These are phyloP conservation scores for Sanderia malayensis DNA, from an alignment of 30 jellyfish, hydroid and myxozoan species.

Conservation along the genomic window DNA sequence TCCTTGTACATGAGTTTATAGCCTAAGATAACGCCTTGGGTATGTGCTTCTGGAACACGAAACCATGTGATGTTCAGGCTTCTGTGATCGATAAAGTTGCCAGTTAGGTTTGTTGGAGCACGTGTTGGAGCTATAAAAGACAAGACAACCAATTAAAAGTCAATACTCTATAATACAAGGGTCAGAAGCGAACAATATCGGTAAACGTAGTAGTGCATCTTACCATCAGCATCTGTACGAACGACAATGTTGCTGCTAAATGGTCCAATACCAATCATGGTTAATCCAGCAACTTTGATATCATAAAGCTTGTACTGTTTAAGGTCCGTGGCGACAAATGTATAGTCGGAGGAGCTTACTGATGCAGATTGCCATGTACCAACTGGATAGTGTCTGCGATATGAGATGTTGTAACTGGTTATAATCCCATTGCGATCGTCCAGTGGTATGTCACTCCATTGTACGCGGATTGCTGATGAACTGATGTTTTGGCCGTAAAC, in stretches of 20 bases:
- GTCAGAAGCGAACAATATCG: neutral
- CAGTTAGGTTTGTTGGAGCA: slow-evolving; percentile 47
- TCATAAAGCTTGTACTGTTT: slow-evolving; percentile 29
- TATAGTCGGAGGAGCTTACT: neutral
- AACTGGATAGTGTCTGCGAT: neutral
- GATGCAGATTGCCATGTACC: slow-evolving; percentile 17
- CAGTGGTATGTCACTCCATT: slow-evolving; percentile 38
- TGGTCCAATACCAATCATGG: slow-evolving; percentile 42
- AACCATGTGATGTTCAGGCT: slow-evolving; percentile 27
- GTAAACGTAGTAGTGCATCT: neutral
- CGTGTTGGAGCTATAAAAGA: slow-evolving; percentile 35
- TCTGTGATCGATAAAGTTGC: slow-evolving; percentile 35
- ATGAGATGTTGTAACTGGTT: slow-evolving; percentile 3
- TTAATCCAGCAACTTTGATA: slow-evolving; percentile 35
- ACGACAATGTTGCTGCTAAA: neutral
- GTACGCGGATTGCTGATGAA: slow-evolving; percentile 28
- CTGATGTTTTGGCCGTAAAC: slow-evolving; percentile 23
- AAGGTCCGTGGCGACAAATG: slow-evolving; percentile 9
- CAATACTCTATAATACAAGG: neutral
- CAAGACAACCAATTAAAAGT: neutral
- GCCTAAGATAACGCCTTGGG: slow-evolving; percentile 47
- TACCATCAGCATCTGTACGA: slow-evolving; percentile 62
- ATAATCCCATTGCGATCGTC: slow-evolving; percentile 42
- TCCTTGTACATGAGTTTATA: slow-evolving; percentile 22
- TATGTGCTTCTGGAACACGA: slow-evolving; percentile 15